phyloP scores from a whole-genome alignment of 2,888 invertebrate genomes.

The Parasteatoda lunata region DNA sequence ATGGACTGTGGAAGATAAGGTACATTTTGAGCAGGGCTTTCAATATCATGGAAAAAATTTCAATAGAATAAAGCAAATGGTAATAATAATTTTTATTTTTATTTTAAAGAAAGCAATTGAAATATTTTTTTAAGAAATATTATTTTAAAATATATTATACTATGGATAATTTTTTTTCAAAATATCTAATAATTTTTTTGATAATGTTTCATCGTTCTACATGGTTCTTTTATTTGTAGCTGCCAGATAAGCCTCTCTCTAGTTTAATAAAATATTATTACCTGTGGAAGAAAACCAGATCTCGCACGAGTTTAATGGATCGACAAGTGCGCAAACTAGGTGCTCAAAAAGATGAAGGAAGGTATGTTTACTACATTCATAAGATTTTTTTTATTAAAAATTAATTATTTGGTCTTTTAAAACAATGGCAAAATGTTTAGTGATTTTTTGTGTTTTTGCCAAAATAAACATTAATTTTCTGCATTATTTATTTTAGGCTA shows the following conservation, averaged over 20 bases:
- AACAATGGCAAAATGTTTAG: background rate
- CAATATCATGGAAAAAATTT: conserved; percentile 99
- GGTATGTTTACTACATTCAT: conserved; percentile 29
- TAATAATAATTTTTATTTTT: conserved; percentile 75
- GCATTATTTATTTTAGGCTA: background rate
- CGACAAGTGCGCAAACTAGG: conserved; percentile 83
- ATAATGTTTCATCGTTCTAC: background rate
- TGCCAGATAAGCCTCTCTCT: conserved; percentile 97
- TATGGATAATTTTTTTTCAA: background rate
- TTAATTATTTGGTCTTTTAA: background rate
- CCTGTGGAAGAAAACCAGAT: conserved; percentile 97
- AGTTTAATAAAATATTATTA: conserved; percentile 98
- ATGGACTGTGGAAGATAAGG: conserved; percentile 98
- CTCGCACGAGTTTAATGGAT: conserved; percentile 95
- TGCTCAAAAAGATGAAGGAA: conserved; percentile 82
- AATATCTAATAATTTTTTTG: background rate
- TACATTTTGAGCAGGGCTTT: conserved; percentile 97
- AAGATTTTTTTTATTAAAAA: background rate
- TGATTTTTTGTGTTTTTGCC: background rate
- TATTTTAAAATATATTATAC: background rate
- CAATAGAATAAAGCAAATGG: conserved; percentile 97
- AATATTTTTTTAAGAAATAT: background rate
- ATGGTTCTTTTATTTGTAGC: conserved; percentile 77
- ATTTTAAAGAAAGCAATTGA: background rate
- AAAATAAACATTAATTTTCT: background rate